Conservation (phyloP, 2,888 invertebrate species). For the Hypomecis atomaria region DNA sequence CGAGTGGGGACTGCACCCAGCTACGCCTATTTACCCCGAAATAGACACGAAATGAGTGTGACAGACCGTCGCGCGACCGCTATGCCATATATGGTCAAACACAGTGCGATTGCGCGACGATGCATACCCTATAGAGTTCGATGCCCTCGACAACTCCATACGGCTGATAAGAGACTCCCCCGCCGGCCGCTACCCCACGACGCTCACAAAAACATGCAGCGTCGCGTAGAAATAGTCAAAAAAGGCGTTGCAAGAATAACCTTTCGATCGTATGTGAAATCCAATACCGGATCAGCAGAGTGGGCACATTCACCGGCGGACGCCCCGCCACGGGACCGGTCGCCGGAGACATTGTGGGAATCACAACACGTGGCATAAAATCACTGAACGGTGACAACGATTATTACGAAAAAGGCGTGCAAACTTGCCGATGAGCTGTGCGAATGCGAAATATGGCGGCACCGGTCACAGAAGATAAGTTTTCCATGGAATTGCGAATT, state of each 20-base stretch:
- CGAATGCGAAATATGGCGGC: constrained; percentile 84
- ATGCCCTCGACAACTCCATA: constrained; percentile 68
- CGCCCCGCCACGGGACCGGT: constrained; percentile 44
- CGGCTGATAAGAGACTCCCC: constrained; percentile 55
- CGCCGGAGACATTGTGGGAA: constrained; percentile 50
- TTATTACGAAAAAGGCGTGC: constrained; percentile 81
- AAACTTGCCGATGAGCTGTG: constrained; percentile 76
- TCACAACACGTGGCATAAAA: constrained; percentile 82
- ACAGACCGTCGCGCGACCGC: constrained; percentile 62
- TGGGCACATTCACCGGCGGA: constrained; percentile 47
- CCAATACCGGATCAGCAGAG: constrained; percentile 70
- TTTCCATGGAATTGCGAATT: constrained; percentile 65
- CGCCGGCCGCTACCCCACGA: constrained; percentile 33
- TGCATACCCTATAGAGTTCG: constrained; percentile 75
- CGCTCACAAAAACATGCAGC: constrained; percentile 20
- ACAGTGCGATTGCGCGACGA: constrained; percentile 78
- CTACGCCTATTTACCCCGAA: constrained; percentile 60
- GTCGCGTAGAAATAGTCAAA: constrained; percentile 62
- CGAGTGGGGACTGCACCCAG: constrained; percentile 41
- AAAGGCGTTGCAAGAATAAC: constrained; percentile 79
- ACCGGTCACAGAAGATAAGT: constrained; percentile 72
- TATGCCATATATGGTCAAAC: constrained; percentile 82
- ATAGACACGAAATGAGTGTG: constrained; percentile 68
- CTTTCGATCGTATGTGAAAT: constrained; percentile 79
- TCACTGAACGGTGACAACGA: constrained; percentile 81